Percentiles rank a stretch among this genome's conserved stretches.
Conservation (phyloP, 37 sponge, comb jelly and placozoan species). For the Beroe forskalii region DNA sequence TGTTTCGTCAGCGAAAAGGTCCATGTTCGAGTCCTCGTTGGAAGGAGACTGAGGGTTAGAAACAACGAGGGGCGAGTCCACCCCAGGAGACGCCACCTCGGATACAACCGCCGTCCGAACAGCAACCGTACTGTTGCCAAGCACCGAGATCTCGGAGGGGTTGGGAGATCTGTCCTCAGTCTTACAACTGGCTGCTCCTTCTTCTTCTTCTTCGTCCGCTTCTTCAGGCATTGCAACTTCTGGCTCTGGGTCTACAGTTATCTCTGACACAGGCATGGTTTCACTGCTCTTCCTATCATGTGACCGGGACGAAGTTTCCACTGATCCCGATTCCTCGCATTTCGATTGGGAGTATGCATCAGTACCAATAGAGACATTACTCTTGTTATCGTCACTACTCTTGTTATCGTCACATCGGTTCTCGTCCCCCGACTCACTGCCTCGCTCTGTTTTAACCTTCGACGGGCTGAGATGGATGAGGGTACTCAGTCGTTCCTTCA, state of each 20-base stretch:
- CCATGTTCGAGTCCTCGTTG: conserved; percentile 35
- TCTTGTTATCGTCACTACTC: neutral
- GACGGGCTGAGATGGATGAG: neutral
- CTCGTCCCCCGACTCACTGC: neutral
- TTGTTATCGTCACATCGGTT: neutral
- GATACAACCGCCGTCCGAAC: neutral
- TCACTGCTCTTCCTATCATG: neutral
- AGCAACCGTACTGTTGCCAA: neutral
- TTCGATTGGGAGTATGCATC: neutral
- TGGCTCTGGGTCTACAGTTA: neutral
- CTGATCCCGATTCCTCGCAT: neutral
- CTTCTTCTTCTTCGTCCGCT: neutral
- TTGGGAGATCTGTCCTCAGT: neutral
- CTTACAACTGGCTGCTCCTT: neutral
- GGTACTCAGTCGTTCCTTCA: neutral
- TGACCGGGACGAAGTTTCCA: neutral
- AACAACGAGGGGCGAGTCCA: neutral
- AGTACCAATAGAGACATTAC: neutral
- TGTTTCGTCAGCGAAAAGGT: conserved; percentile 6
- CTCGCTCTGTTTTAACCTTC: neutral
- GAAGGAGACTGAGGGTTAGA: neutral
- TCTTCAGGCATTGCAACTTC: neutral
- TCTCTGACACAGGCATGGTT: neutral
- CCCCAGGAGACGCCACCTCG: neutral
- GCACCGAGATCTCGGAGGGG: conserved; percentile 11